Conservation (phyloP, 2,797 vertebrate genomes). For the Sardinella longiceps region DNA sequence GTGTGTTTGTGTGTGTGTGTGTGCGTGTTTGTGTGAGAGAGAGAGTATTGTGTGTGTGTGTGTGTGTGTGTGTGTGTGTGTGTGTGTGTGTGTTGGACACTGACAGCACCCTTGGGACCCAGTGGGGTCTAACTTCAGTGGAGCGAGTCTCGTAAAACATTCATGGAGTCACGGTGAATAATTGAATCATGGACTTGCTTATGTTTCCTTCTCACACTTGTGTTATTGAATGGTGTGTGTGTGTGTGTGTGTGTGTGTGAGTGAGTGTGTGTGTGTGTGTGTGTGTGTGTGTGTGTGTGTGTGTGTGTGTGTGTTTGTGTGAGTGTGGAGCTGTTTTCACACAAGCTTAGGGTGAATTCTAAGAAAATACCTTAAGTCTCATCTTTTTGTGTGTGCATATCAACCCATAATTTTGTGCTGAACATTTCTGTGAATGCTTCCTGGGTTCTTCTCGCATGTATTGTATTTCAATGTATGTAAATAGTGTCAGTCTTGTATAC, state of each 20-base stretch:
- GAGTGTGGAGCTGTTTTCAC: too few relatives aligned
- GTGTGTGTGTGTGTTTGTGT: too few relatives aligned
- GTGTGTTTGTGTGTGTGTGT: conserved; percentile 21
- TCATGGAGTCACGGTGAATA: conserved; percentile 52
- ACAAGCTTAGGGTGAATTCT: neutral
- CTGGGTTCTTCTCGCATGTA: neutral
- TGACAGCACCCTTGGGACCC: neutral
- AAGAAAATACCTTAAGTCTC: neutral
- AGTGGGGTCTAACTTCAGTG: conserved; percentile 37
- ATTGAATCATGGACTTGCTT: conserved; percentile 47
- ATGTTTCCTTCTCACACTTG: conserved; percentile 27
- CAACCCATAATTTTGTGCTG: neutral
- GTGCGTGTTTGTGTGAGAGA: conserved; percentile 5
- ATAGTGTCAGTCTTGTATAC: too few relatives aligned
- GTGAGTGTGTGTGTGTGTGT: too few relatives aligned
- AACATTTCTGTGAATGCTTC: neutral
- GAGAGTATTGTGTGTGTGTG: neutral
- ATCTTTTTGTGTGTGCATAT: neutral
- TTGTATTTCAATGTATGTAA: too few relatives aligned
- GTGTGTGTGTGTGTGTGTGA: too few relatives aligned
- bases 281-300: too few relatives aligned
- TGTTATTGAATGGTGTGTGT: conserved; percentile 24
- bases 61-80: conserved; percentile 23
- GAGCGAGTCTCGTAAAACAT: conserved; percentile 51
- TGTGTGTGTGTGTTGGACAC: conserved; percentile 21